A percentile compares a stretch with the other conserved stretches of the same genome.
Conservation (phyloP, 1,140 invertebrate species). For the Cylas formicarius region DNA sequence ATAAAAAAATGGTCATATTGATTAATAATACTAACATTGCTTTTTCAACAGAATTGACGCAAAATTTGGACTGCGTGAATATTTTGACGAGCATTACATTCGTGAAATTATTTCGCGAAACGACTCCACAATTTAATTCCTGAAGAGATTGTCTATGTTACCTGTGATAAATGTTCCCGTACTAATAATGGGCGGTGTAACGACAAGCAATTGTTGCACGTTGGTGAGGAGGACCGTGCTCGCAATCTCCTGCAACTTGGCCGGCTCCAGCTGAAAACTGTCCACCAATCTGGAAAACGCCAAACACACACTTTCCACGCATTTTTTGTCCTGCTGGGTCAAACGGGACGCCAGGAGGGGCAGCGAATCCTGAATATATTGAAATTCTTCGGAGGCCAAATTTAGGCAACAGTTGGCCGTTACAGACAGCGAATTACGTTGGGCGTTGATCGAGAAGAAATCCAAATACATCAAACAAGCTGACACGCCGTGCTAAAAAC, state of each 20-base stretch:
- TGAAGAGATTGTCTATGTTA: too few relatives aligned
- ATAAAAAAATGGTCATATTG: too few relatives aligned
- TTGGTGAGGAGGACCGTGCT: constrained; percentile 87
- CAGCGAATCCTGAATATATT: constrained; percentile 82
- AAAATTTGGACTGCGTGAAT: too few relatives aligned
- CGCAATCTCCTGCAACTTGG: constrained; percentile 89
- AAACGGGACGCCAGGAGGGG: constrained; percentile 77
- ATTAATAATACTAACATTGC: too few relatives aligned
- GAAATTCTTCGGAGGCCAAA: constrained; percentile 87
- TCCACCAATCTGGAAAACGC: constrained; percentile 95
- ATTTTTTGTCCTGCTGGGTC: constrained; percentile 95
- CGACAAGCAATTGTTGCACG: constrained; percentile 85
- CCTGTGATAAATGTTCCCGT: constrained; percentile 87
- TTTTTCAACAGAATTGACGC: too few relatives aligned
- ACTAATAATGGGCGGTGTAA: constrained; percentile 86
- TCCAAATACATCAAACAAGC: constrained; percentile 94
- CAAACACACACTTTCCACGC: constrained; percentile 92
- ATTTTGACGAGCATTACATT: too few relatives aligned
- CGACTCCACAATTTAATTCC: too few relatives aligned
- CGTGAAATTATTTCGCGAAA: too few relatives aligned
- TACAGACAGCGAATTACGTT: constrained; percentile 87
- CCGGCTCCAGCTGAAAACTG: constrained; percentile 88
- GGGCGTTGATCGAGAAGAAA: constrained; percentile 95
- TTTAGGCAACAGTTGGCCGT: constrained; percentile 97
- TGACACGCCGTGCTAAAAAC: constrained; percentile 77